These are phyloP conservation scores for Laticauda laticaudata DNA, from an alignment of 2,113 vertebrate genomes.

Conservation along the genomic window DNA sequence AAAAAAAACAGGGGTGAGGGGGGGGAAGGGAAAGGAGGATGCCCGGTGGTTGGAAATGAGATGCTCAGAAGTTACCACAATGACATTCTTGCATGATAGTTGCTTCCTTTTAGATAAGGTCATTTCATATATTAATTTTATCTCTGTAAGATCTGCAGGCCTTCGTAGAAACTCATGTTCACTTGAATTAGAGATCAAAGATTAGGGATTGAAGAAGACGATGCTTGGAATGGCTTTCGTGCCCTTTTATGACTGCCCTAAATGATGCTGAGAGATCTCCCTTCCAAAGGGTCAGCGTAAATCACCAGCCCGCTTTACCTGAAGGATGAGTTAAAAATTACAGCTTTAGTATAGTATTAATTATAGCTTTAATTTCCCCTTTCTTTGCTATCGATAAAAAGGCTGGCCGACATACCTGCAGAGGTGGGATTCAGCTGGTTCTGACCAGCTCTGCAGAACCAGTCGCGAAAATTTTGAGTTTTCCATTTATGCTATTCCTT, in stretches of 20 bases:
- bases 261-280: background rate
- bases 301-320: background rate
- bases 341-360: background rate
- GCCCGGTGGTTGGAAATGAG: background rate
- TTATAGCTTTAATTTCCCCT: background rate
- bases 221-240: background rate
- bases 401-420: background rate
- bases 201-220: background rate
- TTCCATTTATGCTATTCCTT: background rate
- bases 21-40: background rate
- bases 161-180: background rate
- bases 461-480: background rate
- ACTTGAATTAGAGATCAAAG: background rate
- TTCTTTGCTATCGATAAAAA: background rate
- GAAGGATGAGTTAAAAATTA: background rate
- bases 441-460: too few relatives aligned
- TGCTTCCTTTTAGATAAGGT: background rate
- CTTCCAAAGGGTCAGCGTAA: background rate
- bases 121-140: background rate
- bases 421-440: too few relatives aligned
- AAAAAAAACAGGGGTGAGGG: background rate
- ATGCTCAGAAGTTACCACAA: background rate
- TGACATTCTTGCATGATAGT: background rate
- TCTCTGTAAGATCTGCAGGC: background rate
- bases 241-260: background rate